Conservation (phyloP, 2,113 vertebrate species). For the Sturnira hondurensis region DNA sequence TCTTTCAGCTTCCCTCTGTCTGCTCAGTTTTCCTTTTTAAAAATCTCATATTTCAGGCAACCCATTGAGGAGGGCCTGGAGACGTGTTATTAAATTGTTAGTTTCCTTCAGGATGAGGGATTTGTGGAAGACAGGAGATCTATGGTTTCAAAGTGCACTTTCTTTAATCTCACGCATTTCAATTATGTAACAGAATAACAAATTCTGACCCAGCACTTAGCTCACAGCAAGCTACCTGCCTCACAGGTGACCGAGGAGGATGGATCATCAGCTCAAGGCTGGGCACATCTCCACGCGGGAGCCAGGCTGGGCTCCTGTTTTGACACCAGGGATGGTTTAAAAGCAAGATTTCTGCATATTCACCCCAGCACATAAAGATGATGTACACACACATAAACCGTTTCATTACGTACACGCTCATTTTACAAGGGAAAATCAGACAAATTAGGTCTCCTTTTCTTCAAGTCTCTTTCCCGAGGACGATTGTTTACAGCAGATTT, state of each 20-base stretch:
- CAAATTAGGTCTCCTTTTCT: conserved; percentile 14
- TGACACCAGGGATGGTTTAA: neutral
- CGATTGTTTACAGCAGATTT: conserved; percentile 34
- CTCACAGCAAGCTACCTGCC: rapidly evolving
- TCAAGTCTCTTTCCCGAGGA: neutral
- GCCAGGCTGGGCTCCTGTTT: rapidly evolving
- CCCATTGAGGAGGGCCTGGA: neutral
- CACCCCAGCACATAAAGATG: neutral
- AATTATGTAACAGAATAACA: neutral
- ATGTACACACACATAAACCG: neutral
- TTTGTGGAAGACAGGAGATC: neutral
- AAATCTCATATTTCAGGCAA: neutral
- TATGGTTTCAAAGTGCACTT: neutral
- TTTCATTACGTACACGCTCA: neutral
- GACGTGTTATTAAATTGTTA: neutral
- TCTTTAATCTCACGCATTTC: neutral
- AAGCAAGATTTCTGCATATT: neutral
- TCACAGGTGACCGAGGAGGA: neutral
- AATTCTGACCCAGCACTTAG: rapidly evolving
- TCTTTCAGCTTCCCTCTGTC: too few species aligned
- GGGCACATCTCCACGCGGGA: rapidly evolving
- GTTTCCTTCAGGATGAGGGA: neutral
- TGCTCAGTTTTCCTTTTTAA: neutral
- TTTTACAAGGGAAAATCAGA: neutral
- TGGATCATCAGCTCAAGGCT: rapidly evolving